Evolutionary conservation across 2,113 vertebrate species (phyloP).

Genomic region (Protobothrops flavoviridis): DNA sequence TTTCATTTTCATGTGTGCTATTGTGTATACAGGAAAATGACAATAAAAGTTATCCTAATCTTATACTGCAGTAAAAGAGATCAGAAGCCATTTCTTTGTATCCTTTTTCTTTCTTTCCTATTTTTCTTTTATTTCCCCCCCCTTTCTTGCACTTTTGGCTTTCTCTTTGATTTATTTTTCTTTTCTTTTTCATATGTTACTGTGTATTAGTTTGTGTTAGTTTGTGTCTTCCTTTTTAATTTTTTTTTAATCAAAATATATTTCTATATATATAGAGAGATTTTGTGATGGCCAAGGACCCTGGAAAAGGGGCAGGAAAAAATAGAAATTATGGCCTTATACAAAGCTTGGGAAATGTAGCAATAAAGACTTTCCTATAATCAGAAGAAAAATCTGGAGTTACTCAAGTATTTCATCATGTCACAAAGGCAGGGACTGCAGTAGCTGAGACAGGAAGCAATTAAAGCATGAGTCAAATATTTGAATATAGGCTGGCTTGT

Average conservation of each 20-base stretch:
- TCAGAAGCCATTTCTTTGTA: neutral
- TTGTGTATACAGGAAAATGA: neutral
- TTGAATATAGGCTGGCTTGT: neutral
- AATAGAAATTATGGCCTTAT: neutral
- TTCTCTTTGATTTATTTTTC: neutral
- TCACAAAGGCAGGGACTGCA: neutral
- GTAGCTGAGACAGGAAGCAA: neutral
- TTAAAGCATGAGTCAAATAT: neutral
- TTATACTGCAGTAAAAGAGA: neutral
- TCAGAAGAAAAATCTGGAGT: neutral
- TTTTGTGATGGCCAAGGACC: neutral
- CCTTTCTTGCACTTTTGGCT: neutral
- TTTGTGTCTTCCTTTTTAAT: neutral
- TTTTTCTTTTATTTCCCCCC: neutral
- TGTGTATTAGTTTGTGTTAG: neutral
- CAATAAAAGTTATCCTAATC: neutral
- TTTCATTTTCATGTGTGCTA: neutral
- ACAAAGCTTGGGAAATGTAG: neutral
- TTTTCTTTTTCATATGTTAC: neutral
- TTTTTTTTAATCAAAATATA: neutral
- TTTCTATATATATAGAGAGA: neutral
- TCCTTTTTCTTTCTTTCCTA: neutral
- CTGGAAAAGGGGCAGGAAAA: neutral
- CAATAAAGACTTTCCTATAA: neutral
- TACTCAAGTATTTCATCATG: neutral